Evolutionary conservation across 1,140 invertebrate genomes (phyloP).

Genomic region (Drosophila carrolli): DNA sequence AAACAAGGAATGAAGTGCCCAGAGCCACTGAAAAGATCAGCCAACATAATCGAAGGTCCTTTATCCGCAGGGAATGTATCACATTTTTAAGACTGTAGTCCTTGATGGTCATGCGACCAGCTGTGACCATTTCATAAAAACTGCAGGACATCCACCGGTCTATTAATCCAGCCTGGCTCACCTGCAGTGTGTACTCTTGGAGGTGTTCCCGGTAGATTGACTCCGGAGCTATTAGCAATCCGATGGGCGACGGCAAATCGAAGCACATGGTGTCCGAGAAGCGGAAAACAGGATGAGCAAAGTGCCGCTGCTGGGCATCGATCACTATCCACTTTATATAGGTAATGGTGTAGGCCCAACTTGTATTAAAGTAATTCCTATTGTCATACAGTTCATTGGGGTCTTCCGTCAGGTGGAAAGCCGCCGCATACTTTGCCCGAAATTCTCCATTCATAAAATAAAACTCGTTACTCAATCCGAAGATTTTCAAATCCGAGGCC

Average conservation of each 20-base stretch:
- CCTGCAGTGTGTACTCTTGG: conserved; percentile 11
- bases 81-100: conserved; percentile 33
- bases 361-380: conserved; percentile 58
- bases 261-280: conserved; percentile 44
- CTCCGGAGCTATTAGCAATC: conserved; percentile 40
- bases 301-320: conserved; percentile 46
- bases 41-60: conserved; percentile 38
- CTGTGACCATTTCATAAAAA: conserved; percentile 58
- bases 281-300: conserved; percentile 47
- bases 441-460: conserved; percentile 31
- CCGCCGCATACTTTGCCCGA: conserved; percentile 55
- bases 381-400: conserved; percentile 20
- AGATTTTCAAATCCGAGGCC: conserved; percentile 47
- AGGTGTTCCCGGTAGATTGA: conserved; percentile 44
- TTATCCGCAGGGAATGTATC: background rate
- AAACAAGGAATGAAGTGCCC: conserved; percentile 28
- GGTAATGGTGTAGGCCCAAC: conserved; percentile 61
- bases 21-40: conserved; percentile 7
- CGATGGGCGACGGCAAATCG: background rate
- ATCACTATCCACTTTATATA: conserved; percentile 47
- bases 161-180: conserved; percentile 35
- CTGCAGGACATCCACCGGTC: conserved; percentile 38
- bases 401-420: conserved; percentile 43
- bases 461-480: conserved; percentile 46
- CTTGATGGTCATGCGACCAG: conserved; percentile 55